These are phyloP conservation scores for Diplazon laetatorius DNA, from an alignment of 2,888 invertebrate genomes.

Conservation along the genomic window DNA sequence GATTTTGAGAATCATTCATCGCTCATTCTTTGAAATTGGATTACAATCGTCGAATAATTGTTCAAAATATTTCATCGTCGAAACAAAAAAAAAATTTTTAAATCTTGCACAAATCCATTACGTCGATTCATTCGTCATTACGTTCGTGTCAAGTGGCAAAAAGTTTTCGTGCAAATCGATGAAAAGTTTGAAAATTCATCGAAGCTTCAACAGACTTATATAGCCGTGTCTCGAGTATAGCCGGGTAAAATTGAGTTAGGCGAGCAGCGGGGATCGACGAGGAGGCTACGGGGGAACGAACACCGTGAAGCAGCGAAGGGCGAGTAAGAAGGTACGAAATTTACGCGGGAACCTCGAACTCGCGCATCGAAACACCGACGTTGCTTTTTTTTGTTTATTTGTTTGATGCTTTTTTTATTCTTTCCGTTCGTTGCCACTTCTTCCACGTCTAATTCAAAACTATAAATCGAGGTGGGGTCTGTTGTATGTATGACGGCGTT, in stretches of 20 bases:
- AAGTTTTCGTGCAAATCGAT: slow-evolving; percentile 6
- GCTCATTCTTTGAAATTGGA: not conserved
- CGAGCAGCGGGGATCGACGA: not conserved
- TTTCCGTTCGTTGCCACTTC: not conserved
- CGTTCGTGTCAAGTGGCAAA: too few relatives aligned
- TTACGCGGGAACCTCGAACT: slow-evolving; percentile 56
- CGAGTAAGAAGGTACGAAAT: slow-evolving; percentile 57
- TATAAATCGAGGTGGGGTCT: slow-evolving; percentile 82
- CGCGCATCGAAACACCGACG: slow-evolving; percentile 57
- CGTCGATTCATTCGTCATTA: too few relatives aligned
- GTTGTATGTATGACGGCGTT: slow-evolving; percentile 80
- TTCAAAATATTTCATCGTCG: too few relatives aligned
- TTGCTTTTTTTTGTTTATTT: slow-evolving; percentile 69
- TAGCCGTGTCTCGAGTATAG: slow-evolving; percentile 27
- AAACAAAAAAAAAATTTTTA: too few relatives aligned
- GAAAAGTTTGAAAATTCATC: slow-evolving; percentile 2
- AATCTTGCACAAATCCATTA: too few relatives aligned
- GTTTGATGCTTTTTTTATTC: slow-evolving; percentile 69
- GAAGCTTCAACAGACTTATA: slow-evolving; percentile 27
- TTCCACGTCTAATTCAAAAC: slow-evolving; percentile 80
- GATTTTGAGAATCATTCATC: too few relatives aligned
- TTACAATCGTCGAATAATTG: too few relatives aligned
- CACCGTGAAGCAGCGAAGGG: slow-evolving; percentile 65
- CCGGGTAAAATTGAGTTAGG: slow-evolving; percentile 10
- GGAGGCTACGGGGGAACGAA: slow-evolving; percentile 42